Base-by-base conservation (phyloP, 2,113 vertebrate genomes). In the Grammatotria lemairii region DNA sequence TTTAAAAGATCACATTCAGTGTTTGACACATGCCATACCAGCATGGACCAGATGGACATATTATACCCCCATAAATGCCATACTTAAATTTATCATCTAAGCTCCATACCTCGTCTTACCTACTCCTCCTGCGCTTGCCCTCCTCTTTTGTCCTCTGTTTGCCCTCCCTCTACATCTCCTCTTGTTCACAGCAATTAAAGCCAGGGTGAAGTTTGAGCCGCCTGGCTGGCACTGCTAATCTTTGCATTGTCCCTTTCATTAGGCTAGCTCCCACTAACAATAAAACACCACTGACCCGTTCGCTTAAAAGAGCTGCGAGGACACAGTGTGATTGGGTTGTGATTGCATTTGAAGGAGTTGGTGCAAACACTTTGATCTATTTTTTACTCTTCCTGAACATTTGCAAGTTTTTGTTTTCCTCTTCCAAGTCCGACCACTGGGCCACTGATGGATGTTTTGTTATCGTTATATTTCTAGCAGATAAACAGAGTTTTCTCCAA, bases 121-220 rank as follows among this genome's bases (percentile, higher is more conserved):
- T 91, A 95, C 91, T 96, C 55, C 82, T 93, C 55, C 82, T 93
- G 87, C 0, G 31, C 86, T 33, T 73, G 81, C 90, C 87, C 92
- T 93, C 92, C 93, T 92, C 92, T 95, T 97, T 97, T 96, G 95
- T 96, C 94, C 93, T 93, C 96, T 95, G 95, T 94, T 96, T 97
- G 95, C 96, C 92, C 96, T 95, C 96, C 93, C 87, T 96, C 96
- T 95, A 95, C 94, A 92, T 96, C 94, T 93, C 87, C 83, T 92
- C 97, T 97, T 97, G 96, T 97, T 97, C 89, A 68, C 83, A 91
- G 95, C 97, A 97, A 97, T 98, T 97, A 98, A 97, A 96, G 94
- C 55, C 33, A 95, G 96, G 96, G 96, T 96, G 96, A 96, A 95
- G 85, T 96, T 97, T 97, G 96, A 96, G 96, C 96, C 95, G 89